Evolutionary conservation across 1,140 invertebrate genomes (phyloP).

Genomic region (Elymnias hypermnestra): DNA sequence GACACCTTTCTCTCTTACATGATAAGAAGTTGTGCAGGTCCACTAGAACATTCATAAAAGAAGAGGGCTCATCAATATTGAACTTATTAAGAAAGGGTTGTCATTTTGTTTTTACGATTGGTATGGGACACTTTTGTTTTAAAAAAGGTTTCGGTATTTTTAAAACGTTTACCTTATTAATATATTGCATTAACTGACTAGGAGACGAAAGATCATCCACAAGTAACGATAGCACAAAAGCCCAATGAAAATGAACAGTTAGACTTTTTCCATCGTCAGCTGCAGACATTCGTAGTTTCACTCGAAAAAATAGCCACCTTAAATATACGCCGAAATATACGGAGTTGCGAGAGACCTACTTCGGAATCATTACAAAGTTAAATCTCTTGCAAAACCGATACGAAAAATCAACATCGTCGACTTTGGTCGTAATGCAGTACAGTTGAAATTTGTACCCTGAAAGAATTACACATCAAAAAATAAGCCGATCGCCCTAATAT

Average conservation of each 20-base stretch:
- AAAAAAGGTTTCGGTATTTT: too few relatives aligned
- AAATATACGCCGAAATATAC: slow-evolving; percentile 33
- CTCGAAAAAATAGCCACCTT: slow-evolving; percentile 18
- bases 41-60: too few relatives aligned
- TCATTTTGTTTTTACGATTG: too few relatives aligned
- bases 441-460: slow-evolving; percentile 16
- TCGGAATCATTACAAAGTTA: slow-evolving; percentile 45
- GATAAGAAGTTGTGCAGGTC: too few relatives aligned
- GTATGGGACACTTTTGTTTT: background rate
- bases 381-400: slow-evolving; percentile 48
- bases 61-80: too few relatives aligned
- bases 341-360: slow-evolving; percentile 48
- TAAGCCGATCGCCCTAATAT: slow-evolving; percentile 8
- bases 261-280: slow-evolving; percentile 64
- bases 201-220: slow-evolving; percentile 52
- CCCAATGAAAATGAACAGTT: slow-evolving; percentile 60
- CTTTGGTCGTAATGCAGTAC: background rate
- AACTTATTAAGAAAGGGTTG: too few relatives aligned
- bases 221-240: slow-evolving; percentile 67
- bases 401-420: slow-evolving; percentile 13
- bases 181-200: too few relatives aligned
- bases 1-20: too few relatives aligned
- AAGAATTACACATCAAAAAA: slow-evolving; percentile 13
- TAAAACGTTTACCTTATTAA: too few relatives aligned
- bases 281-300: slow-evolving; percentile 50